A percentile compares a stretch with the other conserved stretches of the same genome.
Evolutionary conservation across 2,888 invertebrate species (phyloP).

Genomic region (Blastobasis lacticolella): DNA sequence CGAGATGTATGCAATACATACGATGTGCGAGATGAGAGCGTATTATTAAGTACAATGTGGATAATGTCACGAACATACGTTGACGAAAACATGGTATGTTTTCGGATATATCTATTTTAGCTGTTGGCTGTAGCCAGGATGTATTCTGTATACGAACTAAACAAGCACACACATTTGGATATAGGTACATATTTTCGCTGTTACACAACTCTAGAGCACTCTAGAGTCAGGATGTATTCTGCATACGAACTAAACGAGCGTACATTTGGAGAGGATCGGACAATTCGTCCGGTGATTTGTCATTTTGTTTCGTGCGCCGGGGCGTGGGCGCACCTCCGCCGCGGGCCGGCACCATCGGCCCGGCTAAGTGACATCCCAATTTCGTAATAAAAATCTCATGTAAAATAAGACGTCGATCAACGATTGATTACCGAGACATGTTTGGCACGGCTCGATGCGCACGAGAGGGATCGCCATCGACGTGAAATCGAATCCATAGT

Average conservation of each 20-base stretch:
- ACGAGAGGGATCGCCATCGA: constrained; percentile 50
- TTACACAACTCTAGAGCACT: neutral
- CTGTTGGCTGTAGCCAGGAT: too few species aligned
- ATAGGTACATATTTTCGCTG: too few species aligned
- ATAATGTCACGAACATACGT: too few species aligned
- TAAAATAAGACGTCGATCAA: constrained; percentile 46
- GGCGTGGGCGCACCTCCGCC: constrained; percentile 28
- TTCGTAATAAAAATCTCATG: constrained; percentile 46
- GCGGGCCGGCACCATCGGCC: constrained; percentile 11
- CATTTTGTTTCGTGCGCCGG: constrained; percentile 17
- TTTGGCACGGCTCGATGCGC: constrained; percentile 61
- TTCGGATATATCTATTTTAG: too few species aligned
- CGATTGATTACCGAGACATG: constrained; percentile 58
- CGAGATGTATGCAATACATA: constrained; percentile 22
- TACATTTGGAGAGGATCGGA: constrained; percentile 12
- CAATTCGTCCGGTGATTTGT: constrained; percentile 23
- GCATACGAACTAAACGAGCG: constrained; percentile 11
- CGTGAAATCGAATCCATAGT: constrained; percentile 57
- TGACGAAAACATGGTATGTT: too few species aligned
- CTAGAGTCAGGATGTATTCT: constrained; percentile 10
- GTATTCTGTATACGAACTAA: neutral
- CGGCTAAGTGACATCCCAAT: constrained; percentile 32
- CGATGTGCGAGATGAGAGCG: neutral
- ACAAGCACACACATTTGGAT: neutral
- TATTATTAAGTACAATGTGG: neutral